These are phyloP conservation scores for Lissonota sp. DNA, from an alignment of 2,888 invertebrate genomes.

Conservation along the genomic window DNA sequence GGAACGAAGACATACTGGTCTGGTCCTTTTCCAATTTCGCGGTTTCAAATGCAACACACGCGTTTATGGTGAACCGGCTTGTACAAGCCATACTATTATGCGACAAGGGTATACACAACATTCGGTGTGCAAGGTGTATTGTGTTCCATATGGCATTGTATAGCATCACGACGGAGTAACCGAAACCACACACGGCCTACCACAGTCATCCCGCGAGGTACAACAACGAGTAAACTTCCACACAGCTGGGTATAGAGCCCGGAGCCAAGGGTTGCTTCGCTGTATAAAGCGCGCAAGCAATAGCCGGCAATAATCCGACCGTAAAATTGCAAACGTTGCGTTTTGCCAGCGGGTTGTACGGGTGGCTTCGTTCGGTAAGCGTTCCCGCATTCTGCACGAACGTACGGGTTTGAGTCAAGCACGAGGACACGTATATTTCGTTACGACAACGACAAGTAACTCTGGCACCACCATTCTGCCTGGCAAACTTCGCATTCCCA, in stretches of 20 bases:
- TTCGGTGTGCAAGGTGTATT: constrained; percentile 35
- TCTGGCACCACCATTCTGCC: background rate
- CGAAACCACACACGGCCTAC: background rate
- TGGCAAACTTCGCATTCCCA: constrained; percentile 30
- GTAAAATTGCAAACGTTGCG: constrained; percentile 67
- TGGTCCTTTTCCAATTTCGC: constrained; percentile 50
- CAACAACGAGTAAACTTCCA: too few relatives aligned
- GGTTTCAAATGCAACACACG: constrained; percentile 55
- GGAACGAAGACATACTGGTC: constrained; percentile 31
- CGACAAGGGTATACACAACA: constrained; percentile 23
- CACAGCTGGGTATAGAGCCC: background rate
- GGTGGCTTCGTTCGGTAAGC: constrained; percentile 36
- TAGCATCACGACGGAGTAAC: constrained; percentile 1
- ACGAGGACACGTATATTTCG: background rate
- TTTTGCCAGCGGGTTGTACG: constrained; percentile 53
- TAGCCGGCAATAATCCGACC: constrained; percentile 65
- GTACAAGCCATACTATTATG: constrained; percentile 20
- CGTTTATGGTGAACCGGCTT: constrained; percentile 27
- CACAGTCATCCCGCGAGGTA: too few relatives aligned
- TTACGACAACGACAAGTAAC: background rate
- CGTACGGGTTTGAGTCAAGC: background rate
- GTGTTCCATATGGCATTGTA: constrained; percentile 33
- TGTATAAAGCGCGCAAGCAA: constrained; percentile 32
- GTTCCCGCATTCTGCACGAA: constrained; percentile 30
- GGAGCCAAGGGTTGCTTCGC: constrained; percentile 25